A percentile compares a stretch with the other conserved stretches of the same genome.
Conservation (phyloP, 2,888 invertebrate genomes). For the Sacculina carcini region DNA sequence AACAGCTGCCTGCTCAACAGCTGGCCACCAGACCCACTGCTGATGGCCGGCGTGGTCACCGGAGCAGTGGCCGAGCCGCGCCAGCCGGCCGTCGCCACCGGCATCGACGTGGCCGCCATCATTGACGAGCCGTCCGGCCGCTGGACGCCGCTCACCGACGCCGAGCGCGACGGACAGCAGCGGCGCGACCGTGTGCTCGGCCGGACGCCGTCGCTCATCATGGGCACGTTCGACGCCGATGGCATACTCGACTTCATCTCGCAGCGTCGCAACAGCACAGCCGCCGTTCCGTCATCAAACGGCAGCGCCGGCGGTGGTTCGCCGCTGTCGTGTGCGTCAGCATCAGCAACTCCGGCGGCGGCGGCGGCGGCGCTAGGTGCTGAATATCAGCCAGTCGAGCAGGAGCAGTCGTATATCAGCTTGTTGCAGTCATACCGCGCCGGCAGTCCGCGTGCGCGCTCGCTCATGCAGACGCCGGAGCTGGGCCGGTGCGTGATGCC, state of each 20-base stretch:
- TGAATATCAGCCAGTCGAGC: not conserved
- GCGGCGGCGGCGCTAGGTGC: no score
- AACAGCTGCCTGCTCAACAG: conserved; percentile 66
- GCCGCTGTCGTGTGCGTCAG: not conserved
- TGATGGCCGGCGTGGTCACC: conserved; percentile 59
- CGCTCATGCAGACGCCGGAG: not conserved
- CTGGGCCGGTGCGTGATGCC: not conserved
- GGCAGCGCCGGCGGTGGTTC: not conserved
- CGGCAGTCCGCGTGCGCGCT: not conserved
- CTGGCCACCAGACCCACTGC: conserved; percentile 59
- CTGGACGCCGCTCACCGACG: conserved; percentile 19
- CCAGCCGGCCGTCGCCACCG: not conserved
- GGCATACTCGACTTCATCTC: not conserved
- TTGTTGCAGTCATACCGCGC: conserved; percentile 28
- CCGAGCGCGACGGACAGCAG: no score
- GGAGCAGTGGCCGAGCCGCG: conserved; percentile 21
- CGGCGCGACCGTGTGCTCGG: not conserved
- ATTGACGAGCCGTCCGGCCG: conserved; percentile 41
- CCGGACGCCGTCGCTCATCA: not conserved
- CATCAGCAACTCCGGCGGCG: no score
- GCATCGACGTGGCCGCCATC: conserved; percentile 27
- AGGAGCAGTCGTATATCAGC: conserved; percentile 28
- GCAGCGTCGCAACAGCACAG: not conserved
- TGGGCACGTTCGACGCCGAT: not conserved
- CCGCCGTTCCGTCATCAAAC: not conserved